Conservation (phyloP, 2,888 invertebrate species). For the Sialis fuliginosa region DNA sequence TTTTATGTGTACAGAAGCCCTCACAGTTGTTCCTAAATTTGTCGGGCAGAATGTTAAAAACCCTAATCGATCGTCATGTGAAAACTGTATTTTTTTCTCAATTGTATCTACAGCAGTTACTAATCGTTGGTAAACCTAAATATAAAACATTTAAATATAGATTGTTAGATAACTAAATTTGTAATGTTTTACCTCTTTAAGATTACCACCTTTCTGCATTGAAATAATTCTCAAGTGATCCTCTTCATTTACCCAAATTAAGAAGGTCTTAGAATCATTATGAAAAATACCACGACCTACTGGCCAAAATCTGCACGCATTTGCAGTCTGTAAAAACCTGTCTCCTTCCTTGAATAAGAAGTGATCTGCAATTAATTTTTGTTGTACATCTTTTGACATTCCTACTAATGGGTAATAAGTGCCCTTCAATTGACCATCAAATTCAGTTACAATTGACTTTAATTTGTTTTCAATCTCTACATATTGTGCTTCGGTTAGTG, state of each 20-base stretch:
- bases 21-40: conserved; percentile 44
- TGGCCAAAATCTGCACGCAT: conserved; percentile 92
- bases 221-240: conserved; percentile 95
- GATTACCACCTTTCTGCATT: conserved; percentile 89
- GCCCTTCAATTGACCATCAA: conserved; percentile 65
- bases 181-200: conserved; percentile 43
- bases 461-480: conserved; percentile 35
- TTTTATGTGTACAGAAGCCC: conserved; percentile 36
- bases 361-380: conserved; percentile 90
- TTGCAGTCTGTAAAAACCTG: conserved; percentile 72
- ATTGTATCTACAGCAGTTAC: conserved; percentile 31
- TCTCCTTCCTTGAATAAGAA: conserved; percentile 96
- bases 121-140: conserved; percentile 24
- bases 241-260: conserved; percentile 95
- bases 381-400: conserved; percentile 83
- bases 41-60: conserved; percentile 57
- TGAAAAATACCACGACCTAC: conserved; percentile 89
- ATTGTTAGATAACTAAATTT: too few relatives aligned
- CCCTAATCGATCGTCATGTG: conserved; percentile 39
- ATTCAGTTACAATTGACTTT: conserved; percentile 13
- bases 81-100: conserved; percentile 32
- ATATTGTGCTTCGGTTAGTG: conserved; percentile 42
- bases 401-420: conserved; percentile 83
- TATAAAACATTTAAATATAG: conserved; percentile 12
- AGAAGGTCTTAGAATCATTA: conserved; percentile 88